These are phyloP conservation scores for Allophyes oxyacanthae DNA, from an alignment of 2,888 invertebrate genomes.

Conservation along the genomic window DNA sequence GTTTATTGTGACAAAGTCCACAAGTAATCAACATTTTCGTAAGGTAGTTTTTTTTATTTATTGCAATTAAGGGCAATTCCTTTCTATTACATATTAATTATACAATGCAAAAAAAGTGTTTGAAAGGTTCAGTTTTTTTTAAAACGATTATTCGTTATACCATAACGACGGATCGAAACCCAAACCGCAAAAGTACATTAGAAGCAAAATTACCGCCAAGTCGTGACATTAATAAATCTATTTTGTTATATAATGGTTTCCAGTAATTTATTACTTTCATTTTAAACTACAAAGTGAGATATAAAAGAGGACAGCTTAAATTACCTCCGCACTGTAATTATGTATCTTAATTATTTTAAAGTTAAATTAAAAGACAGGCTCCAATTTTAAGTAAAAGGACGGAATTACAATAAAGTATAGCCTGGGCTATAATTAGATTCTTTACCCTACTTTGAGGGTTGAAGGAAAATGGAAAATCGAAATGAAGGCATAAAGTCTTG, in stretches of 20 bases:
- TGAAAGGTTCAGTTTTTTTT: too few species aligned
- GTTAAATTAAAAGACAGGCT: not conserved
- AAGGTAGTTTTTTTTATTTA: too few species aligned
- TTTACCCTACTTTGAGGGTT: slow-evolving; percentile 17
- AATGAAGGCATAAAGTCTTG: not conserved
- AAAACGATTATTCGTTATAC: too few species aligned
- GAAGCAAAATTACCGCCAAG: too few species aligned
- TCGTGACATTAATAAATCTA: slow-evolving; percentile 33
- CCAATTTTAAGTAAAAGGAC: slow-evolving; percentile 9
- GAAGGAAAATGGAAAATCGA: slow-evolving; percentile 25
- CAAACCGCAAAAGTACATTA: too few species aligned
- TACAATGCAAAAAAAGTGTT: too few species aligned
- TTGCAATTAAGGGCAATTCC: too few species aligned
- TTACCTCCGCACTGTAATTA: slow-evolving; percentile 14
- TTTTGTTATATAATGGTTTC: slow-evolving; percentile 4
- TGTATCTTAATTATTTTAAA: slow-evolving; percentile 20
- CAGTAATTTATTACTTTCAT: slow-evolving; percentile 27
- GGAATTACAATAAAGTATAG: slow-evolving; percentile 14
- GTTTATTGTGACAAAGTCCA: too few species aligned
- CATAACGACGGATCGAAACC: too few species aligned
- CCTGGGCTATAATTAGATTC: slow-evolving; percentile 28
- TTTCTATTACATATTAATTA: too few species aligned
- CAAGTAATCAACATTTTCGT: too few species aligned
- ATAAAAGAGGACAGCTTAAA: slow-evolving; percentile 8
- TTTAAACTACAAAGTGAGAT: slow-evolving; percentile 14